These are phyloP conservation scores for Conomelus anceps DNA, from an alignment of 2,888 invertebrate genomes.

Conservation along the genomic window DNA sequence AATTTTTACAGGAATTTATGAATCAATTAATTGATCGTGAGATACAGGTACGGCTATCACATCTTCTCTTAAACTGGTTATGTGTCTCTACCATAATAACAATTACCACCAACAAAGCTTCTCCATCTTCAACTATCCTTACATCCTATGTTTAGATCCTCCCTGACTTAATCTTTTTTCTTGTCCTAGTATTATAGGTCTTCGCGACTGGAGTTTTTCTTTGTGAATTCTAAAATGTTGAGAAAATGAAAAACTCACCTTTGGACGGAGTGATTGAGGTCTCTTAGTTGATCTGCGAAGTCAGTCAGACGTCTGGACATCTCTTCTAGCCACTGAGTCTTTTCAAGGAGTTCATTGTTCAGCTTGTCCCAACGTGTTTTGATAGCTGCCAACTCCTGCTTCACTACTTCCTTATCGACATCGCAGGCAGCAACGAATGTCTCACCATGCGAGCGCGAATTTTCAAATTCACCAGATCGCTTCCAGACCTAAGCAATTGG, in stretches of 20 bases:
- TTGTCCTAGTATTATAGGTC: no score
- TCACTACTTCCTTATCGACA: constrained; percentile 82
- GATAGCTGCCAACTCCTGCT: constrained; percentile 70
- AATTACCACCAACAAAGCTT: no score
- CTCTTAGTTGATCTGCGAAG: constrained; percentile 75
- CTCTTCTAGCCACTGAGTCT: constrained; percentile 74
- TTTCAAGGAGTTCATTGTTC: constrained; percentile 71
- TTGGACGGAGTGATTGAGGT: constrained; percentile 75
- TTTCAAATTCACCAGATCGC: constrained; percentile 88
- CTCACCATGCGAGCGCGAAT: constrained; percentile 77
- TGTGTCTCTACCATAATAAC: no score
- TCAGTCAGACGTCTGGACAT: constrained; percentile 74
- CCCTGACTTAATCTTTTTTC: no score
- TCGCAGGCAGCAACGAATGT: constrained; percentile 83
- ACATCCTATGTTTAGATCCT: no score
- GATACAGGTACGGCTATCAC: no score
- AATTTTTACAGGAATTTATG: no score
- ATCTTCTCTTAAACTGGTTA: no score
- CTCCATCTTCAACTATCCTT: no score
- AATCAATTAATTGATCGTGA: no score
- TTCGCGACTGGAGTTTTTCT: no score
- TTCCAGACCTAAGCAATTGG: constrained; percentile 60
- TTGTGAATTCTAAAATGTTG: no score
- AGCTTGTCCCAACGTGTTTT: constrained; percentile 87
- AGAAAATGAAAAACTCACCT: constrained; percentile 41